Evolutionary conservation across 2,113 vertebrate species (phyloP), one percentile per base, ranked within the genome.

Genomic region (Pygoscelis antarcticus): DNA sequence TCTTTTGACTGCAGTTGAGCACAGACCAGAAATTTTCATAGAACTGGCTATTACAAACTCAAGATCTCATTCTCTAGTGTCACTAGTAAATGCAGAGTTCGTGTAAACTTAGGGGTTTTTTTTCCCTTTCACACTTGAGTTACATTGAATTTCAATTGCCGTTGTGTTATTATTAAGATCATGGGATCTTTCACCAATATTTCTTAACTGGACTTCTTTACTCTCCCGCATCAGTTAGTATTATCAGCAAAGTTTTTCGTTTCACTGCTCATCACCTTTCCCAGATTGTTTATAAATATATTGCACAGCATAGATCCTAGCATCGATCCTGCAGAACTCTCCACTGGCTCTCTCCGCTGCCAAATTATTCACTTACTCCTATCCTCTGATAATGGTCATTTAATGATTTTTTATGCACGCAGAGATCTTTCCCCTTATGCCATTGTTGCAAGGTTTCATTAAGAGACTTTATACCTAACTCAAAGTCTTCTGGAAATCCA

Each of bases 351-450:
- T 55, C 32, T 75, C 27, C 29, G 21, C 40, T 89, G 42, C 6
- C 13, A 40, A 47, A 32, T 74, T 44, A 40, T 23, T 70, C 23
- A 57, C 16, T 65, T 69, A n/a, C 9, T 75, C 51, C 55, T 10
- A 11, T 47, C 49, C 51, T 71, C 46, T 62, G 4, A 61, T 16
- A 79, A 57, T 0, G 0, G 21, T 14, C 1, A 3, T 52, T 79
- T 57, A 75, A 47, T 7, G 16, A 2, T 44, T 42, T 81, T 90
- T 78, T 25, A 57, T 46, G 20, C 6, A 6, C 0, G 0, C 9
- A 9, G 61, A 70, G 8, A 11, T 89, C 2, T 52, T 78, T 87
- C 34, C 30, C 18, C 16, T 81, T 36, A 52, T 34, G 34, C 46
- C 30, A 17, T 21, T 65, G 29, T 38, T 89, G 26, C 49, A 51